phyloP scores from a whole-genome alignment of 2,113 vertebrate species.

The Oophaga pumilio region DNA sequence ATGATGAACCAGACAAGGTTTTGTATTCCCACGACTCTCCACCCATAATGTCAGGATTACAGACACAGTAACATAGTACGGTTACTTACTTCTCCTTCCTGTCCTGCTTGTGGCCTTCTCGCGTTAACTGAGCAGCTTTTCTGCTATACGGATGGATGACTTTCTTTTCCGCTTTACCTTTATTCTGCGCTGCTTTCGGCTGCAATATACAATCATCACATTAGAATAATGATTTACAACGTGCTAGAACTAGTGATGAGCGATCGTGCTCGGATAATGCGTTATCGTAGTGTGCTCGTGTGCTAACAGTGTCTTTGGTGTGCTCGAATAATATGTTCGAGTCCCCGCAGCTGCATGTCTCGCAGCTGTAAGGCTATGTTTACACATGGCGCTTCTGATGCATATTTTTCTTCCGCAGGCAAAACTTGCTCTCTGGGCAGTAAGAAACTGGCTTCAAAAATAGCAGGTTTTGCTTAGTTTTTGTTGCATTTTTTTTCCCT shows the following conservation, averaged over 20 bases:
- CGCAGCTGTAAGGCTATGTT: too few relatives aligned
- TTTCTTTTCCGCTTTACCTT: slow-evolving; percentile 79
- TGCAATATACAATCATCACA: slow-evolving; percentile 61
- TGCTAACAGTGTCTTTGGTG: too few relatives aligned
- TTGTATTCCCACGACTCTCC: neutral
- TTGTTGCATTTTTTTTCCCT: too few relatives aligned
- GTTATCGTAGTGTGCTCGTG: too few relatives aligned
- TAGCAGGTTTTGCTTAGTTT: too few relatives aligned
- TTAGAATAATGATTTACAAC: neutral
- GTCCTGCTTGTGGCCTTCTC: slow-evolving; percentile 81
- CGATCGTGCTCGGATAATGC: too few relatives aligned
- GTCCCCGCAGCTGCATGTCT: too few relatives aligned
- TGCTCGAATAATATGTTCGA: too few relatives aligned
- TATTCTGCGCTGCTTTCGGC: slow-evolving; percentile 84
- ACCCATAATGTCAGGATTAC: neutral
- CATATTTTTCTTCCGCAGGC: too few relatives aligned
- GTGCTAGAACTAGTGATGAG: neutral
- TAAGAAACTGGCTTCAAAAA: too few relatives aligned
- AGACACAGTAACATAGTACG: neutral
- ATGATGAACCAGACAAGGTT: neutral
- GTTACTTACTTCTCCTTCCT: slow-evolving; percentile 83
- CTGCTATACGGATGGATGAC: slow-evolving; percentile 91
- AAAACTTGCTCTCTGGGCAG: too few relatives aligned
- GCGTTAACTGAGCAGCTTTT: slow-evolving; percentile 87
- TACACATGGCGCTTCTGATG: too few relatives aligned